Evolutionary conservation across 2,797 vertebrate genomes (phyloP).

Genomic region (Valencia hispanica): DNA sequence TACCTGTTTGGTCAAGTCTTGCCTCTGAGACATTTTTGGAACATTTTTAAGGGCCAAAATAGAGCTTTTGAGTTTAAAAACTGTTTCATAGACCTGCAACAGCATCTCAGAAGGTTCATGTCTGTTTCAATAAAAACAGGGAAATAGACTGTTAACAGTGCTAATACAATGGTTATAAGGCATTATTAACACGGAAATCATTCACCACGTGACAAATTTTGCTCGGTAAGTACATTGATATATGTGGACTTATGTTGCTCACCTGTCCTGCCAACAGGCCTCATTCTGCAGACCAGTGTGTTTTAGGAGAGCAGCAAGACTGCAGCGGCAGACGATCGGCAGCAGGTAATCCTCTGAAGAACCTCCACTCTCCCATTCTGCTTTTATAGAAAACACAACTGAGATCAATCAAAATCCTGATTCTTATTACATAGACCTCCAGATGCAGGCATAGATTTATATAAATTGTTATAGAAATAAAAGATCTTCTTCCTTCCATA

Average conservation of each 20-base stretch:
- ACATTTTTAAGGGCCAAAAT: constrained; percentile 81
- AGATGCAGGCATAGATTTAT: not conserved
- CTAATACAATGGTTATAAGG: too few species aligned
- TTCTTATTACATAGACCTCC: constrained; percentile 6
- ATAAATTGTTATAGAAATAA: too few species aligned
- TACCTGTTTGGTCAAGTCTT: constrained; percentile 78
- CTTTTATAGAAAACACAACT: constrained; percentile 40
- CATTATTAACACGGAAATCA: too few species aligned
- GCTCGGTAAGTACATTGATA: not conserved
- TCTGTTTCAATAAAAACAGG: constrained; percentile 61
- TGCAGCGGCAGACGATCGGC: constrained; percentile 82
- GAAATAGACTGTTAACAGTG: constrained; percentile 23
- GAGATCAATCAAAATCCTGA: not conserved
- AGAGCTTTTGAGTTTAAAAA: constrained; percentile 82
- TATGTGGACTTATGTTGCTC: constrained; percentile 25
- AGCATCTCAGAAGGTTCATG: constrained; percentile 83
- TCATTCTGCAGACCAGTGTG: constrained; percentile 83
- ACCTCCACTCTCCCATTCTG: constrained; percentile 82
- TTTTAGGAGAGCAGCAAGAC: constrained; percentile 84
- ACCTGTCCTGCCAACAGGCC: constrained; percentile 81
- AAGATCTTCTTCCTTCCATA: too few species aligned
- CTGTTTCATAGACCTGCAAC: constrained; percentile 81
- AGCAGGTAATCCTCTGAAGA: constrained; percentile 76
- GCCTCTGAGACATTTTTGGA: constrained; percentile 65
- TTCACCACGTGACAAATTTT: not conserved